Percentiles rank a stretch among this genome's conserved stretches.
Evolutionary conservation across 2,888 invertebrate species (phyloP).

Genomic region (Ligdia adustata): DNA sequence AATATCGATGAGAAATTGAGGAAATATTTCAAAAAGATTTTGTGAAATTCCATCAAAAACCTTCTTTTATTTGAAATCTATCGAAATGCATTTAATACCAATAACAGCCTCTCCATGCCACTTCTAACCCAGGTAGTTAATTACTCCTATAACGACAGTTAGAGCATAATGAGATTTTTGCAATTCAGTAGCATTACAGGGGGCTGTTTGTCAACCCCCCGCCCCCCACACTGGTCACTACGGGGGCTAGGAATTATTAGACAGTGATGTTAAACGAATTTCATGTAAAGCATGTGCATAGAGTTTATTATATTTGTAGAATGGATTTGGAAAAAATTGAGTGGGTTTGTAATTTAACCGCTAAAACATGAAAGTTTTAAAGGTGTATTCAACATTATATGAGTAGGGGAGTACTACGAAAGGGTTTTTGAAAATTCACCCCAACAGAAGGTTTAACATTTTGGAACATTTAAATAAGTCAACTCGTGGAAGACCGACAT

Average conservation of each 20-base stretch:
- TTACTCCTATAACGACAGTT: slow-evolving; percentile 83
- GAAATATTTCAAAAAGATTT: no score
- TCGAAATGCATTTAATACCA: not conserved
- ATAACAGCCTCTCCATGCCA: slow-evolving; percentile 42
- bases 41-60: no score
- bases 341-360: no score
- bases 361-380: no score
- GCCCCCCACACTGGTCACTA: slow-evolving; percentile 43
- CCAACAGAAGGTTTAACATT: no score
- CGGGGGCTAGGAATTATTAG: slow-evolving; percentile 46
- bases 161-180: slow-evolving; percentile 83
- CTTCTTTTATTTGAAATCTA: no score
- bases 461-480: no score
- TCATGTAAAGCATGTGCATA: slow-evolving; percentile 54
- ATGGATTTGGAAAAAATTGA: slow-evolving; percentile 5
- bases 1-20: no score
- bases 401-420: no score
- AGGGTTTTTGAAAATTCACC: no score
- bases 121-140: slow-evolving; percentile 62
- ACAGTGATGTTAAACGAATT: slow-evolving; percentile 71
- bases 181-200: slow-evolving; percentile 80
- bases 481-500: no score
- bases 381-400: no score
- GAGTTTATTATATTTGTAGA: slow-evolving; percentile 40
- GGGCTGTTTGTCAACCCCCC: slow-evolving; percentile 70